Base-by-base conservation (phyloP, 2,888 invertebrate genomes). In the Agrochola litura region DNA sequence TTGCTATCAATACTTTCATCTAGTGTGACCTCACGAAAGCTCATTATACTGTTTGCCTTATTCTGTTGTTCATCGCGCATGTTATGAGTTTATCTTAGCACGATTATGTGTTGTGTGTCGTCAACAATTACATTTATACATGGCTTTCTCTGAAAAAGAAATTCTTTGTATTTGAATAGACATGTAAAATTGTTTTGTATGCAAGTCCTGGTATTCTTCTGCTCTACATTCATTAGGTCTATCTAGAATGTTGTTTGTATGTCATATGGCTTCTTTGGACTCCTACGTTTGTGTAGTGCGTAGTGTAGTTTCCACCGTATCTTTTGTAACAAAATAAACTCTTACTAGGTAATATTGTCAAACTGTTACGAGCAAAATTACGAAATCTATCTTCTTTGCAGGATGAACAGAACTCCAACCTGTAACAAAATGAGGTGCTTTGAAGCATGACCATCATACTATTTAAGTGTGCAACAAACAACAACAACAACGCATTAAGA, bases 1-100 rank as follows among this genome's bases (percentile, higher is more conserved):
- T 75, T 66, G 75, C 82, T 91, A 92, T 92, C 92, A 80, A 74
- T 83, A 89, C 91, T 92, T 92, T 92, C 92, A 92, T 92, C 92
- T 86, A 73, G 46, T 78, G 77, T 89, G 88, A 91, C 91, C 91
- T 89, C 89, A 83, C 85, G 83, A 84, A 75, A 82, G 82, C 84
- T 88, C 85, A 86, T 89, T 89, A 88, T 79, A 81, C 70, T 81
- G 80, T 86, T 81, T 87, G 81, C 74, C 77, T 83, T 82, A 73
- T 79, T 84, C 79, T 79, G 69, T 84, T 82, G 80, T 84, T 75
- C 80, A 82, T 79, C 79, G 77, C 77, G 60, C 63, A 79, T 85
- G 77, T 83, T 80, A 77, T 78, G 81, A 80, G 81, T 83, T 88
- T 85, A 86, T 88, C 88, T 86, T 81, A 77, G 69, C 84, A 87